A percentile compares a stretch with the other conserved stretches of the same genome.
Evolutionary conservation across 2,113 vertebrate species (phyloP).

Genomic region (Hydrolagus affinis): DNA sequence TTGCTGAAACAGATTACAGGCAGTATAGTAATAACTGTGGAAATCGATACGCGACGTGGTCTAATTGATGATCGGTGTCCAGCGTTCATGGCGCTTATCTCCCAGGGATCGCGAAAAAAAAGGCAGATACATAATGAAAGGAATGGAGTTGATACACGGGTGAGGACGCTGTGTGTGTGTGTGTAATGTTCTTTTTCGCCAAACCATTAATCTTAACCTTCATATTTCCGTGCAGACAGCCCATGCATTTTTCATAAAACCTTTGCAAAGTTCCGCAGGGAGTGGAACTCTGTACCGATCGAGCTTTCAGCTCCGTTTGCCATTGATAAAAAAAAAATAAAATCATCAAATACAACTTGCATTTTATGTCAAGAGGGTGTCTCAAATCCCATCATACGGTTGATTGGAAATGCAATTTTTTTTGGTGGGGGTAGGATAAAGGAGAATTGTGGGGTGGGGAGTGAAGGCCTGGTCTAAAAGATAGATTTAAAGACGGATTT

Average conservation of each 20-base stretch:
- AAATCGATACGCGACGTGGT: not conserved
- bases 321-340: too few relatives aligned
- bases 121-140: not conserved
- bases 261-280: too few relatives aligned
- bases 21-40: not conserved
- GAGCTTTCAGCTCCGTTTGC: too few relatives aligned
- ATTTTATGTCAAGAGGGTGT: too few relatives aligned
- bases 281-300: too few relatives aligned
- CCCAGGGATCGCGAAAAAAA: not conserved
- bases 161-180: not conserved
- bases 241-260: slow-evolving; percentile 3
- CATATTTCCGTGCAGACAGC: not conserved
- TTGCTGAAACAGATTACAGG: not conserved
- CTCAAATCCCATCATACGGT: too few relatives aligned
- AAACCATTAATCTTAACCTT: slow-evolving; percentile 16
- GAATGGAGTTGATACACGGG: not conserved
- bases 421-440: too few relatives aligned
- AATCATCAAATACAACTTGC: too few relatives aligned
- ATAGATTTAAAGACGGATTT: too few relatives aligned
- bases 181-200: not conserved
- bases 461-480: too few relatives aligned
- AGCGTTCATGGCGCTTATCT: not conserved
- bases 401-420: too few relatives aligned
- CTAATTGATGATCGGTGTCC: not conserved
- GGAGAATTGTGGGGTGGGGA: too few relatives aligned